These are phyloP conservation scores for Papilio machaon DNA, from an alignment of 1,140 invertebrate species.

Conservation along the genomic window DNA sequence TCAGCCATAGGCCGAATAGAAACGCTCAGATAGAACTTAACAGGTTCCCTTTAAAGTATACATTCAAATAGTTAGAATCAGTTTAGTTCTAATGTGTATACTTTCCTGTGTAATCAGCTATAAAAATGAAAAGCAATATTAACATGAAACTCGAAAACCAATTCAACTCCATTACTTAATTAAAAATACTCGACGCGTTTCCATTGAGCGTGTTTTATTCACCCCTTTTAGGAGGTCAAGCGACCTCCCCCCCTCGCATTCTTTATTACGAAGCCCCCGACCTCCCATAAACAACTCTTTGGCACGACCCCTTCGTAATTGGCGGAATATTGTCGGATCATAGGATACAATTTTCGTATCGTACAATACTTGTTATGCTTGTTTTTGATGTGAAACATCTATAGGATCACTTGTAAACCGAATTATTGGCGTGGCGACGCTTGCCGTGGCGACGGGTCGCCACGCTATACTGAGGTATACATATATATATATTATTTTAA, in stretches of 20 bases:
- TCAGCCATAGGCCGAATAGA: too few species aligned
- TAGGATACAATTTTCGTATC: constrained; percentile 29
- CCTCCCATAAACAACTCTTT: constrained; percentile 38
- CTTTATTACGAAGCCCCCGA: constrained; percentile 30
- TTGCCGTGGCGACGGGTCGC: too few species aligned
- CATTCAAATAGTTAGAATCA: neutral
- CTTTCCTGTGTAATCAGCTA: neutral
- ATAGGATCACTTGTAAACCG: too few species aligned
- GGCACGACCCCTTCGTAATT: constrained; percentile 34
- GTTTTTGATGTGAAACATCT: too few species aligned
- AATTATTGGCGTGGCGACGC: too few species aligned
- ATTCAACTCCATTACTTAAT: constrained; percentile 39
- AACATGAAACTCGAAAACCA: constrained; percentile 18
- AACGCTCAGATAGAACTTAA: too few species aligned
- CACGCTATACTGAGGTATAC: too few species aligned
- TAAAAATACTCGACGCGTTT: constrained; percentile 39
- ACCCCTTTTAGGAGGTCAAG: constrained; percentile 40
- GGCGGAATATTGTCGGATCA: constrained; percentile 34
- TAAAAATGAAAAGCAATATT: neutral
- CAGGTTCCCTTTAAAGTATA: too few species aligned
- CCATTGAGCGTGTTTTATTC: neutral
- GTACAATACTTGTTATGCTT: neutral
- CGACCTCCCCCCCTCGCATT: constrained; percentile 27
- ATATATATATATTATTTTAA: too few species aligned
- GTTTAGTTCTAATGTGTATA: neutral